Evolutionary conservation across 2,797 vertebrate genomes (phyloP), one percentile per base, ranked within the genome.

Genomic region (Cirrhinus molitorella): DNA sequence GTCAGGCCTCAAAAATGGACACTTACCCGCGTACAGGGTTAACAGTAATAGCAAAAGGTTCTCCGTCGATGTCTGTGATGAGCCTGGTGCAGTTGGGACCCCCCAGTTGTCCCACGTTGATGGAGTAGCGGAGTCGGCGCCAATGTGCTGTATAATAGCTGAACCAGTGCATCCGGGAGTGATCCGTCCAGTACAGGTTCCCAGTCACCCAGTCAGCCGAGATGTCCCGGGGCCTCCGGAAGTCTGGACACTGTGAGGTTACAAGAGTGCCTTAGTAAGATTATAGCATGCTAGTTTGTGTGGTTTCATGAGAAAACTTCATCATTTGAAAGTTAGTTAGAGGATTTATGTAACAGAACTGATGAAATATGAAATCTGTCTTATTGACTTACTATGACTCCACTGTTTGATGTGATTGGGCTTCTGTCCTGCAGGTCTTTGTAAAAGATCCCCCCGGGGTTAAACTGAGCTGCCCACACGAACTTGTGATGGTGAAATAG

Each of bases 401-500:
- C 96, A 87, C 95, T 96, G 89, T 86, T 95, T 72, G 91, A 93
- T 88, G 95, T 94, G 49, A 92, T 94, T 85, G 92, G 94, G 85
- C 93, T 94, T 92, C 92, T 93, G 81, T 91, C 92, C 1, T 92
- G 92, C 84, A 96, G 91, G 72, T 91, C 95, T 89, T 93, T 95
- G 91, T 95, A 96, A 93, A 96, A 97, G 91, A 97, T 96, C 79
- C 96, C 96, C 19, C 96, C 96, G 61, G 96, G 96, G 92, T 97
- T 96, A 93, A 96, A 96, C 14, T 96, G 95, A 86, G 96, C 96
- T 85, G 95, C 96, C 96, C 96, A 97, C 90, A 97, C 93, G 91
- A 97, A 94, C 94, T 96, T 96, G 92, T 96, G 92, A 86, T 93
- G 95, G 93, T 96, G 95, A 93, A 95, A 96, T 88, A 96, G 95